Evolutionary conservation across 2,113 vertebrate genomes (phyloP).

Genomic region (Rutilus rutilus): DNA sequence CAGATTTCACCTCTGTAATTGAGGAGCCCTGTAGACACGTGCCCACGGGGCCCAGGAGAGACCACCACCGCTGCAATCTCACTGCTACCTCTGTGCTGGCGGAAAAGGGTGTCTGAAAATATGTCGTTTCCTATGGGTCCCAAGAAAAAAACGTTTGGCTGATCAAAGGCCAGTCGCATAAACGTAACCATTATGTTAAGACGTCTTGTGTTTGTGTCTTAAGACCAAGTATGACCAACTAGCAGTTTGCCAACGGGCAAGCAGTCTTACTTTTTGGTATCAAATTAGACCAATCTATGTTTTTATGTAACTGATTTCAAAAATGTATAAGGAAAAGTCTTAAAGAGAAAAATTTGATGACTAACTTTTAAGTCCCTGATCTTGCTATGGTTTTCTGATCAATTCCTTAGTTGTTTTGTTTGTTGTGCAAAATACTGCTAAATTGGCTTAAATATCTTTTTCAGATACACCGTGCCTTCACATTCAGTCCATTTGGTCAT

Average conservation of each 20-base stretch:
- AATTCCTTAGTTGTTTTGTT: not conserved
- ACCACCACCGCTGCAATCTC: conserved; percentile 65
- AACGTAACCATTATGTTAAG: no score
- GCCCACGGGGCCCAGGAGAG: conserved; percentile 74
- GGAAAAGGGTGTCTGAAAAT: conserved; percentile 34
- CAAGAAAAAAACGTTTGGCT: not conserved
- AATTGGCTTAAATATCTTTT: not conserved
- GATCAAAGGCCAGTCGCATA: not conserved
- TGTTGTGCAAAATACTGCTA: not conserved
- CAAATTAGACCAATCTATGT: no score
- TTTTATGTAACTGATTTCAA: no score
- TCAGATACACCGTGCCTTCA: not conserved
- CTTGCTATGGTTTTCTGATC: not conserved
- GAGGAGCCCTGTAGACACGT: conserved; percentile 90
- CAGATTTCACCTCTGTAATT: conserved; percentile 84
- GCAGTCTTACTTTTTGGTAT: no score
- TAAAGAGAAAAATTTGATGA: no score
- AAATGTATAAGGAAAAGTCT: no score
- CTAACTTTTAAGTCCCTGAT: not conserved
- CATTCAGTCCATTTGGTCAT: not conserved
- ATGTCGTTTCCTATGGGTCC: not conserved
- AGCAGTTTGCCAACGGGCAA: no score
- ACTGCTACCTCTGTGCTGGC: not conserved
- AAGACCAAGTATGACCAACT: no score
- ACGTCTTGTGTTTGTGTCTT: no score